Percentiles rank a stretch among this genome's conserved stretches.
Conservation (phyloP, 2,113 vertebrate species). For the Spea bombifrons region DNA sequence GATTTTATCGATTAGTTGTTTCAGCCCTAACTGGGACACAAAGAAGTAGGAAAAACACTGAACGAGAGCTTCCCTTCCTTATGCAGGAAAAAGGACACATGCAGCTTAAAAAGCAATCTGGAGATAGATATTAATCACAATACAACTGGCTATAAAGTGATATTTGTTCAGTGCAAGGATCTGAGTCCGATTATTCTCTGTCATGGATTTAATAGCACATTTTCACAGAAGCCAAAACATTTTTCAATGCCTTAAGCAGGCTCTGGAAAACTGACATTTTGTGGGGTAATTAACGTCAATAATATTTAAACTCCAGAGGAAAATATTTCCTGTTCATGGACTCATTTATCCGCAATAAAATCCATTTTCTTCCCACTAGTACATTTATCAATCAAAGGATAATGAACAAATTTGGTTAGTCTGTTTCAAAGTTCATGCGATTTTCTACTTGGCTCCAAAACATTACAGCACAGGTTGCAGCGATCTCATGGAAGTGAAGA, state of each 20-base stretch:
- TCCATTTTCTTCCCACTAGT: too few species aligned
- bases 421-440: neutral
- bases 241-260: neutral
- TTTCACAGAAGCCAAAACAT: neutral
- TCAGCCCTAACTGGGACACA: too few species aligned
- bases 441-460: neutral
- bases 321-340: neutral
- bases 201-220: neutral
- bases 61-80: too few species aligned
- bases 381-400: neutral
- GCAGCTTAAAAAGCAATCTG: too few species aligned
- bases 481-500: neutral
- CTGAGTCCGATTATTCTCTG: neutral
- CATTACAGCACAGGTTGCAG: neutral
- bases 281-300: conserved; percentile 8
- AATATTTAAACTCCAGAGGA: neutral
- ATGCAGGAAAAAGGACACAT: too few species aligned
- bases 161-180: neutral
- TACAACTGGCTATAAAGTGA: neutral
- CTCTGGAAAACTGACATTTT: neutral
- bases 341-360: neutral
- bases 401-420: neutral
- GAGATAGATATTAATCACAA: too few species aligned
- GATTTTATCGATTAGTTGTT: too few species aligned
- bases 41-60: too few species aligned